Conservation (phyloP, 2,113 vertebrate genomes). For the Stegastes partitus region DNA sequence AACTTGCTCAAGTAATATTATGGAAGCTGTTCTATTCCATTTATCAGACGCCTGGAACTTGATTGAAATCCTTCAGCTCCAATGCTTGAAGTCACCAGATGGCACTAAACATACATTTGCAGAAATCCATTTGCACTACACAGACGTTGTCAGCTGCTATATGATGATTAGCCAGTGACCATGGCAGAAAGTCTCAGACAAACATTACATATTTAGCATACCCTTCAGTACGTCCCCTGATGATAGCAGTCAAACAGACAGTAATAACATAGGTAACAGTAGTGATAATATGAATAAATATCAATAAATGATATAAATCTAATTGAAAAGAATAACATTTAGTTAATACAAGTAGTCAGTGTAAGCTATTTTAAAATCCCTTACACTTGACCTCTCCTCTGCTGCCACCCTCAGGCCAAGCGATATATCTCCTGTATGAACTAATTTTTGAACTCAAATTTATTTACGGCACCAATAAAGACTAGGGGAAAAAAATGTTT, state of each 20-base stretch:
- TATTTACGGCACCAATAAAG: no score
- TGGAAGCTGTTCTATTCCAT: conserved; percentile 60
- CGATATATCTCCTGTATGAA: not conserved
- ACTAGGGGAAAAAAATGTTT: no score
- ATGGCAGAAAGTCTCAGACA: conserved; percentile 39
- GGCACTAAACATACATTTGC: conserved; percentile 76
- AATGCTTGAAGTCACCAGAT: conserved; percentile 77
- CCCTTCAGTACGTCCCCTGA: conserved; percentile 19
- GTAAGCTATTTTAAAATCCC: not conserved
- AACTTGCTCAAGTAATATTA: conserved; percentile 20
- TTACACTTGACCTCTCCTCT: conserved; percentile 35
- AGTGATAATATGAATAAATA: not conserved
- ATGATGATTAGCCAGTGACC: conserved; percentile 55
- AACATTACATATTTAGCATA: conserved; percentile 35
- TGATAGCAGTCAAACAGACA: conserved; percentile 13
- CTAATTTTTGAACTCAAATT: not conserved
- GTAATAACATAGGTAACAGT: not conserved
- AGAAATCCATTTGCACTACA: conserved; percentile 71
- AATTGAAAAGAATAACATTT: not conserved
- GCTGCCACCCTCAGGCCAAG: conserved; percentile 53
- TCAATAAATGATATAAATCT: not conserved
- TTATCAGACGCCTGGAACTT: conserved; percentile 43
- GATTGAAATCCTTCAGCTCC: conserved; percentile 63
- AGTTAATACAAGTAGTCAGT: not conserved
- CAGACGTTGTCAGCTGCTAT: conserved; percentile 54